Conservation (phyloP, 2,888 invertebrate species). For the Synanthedon formicaeformis region DNA sequence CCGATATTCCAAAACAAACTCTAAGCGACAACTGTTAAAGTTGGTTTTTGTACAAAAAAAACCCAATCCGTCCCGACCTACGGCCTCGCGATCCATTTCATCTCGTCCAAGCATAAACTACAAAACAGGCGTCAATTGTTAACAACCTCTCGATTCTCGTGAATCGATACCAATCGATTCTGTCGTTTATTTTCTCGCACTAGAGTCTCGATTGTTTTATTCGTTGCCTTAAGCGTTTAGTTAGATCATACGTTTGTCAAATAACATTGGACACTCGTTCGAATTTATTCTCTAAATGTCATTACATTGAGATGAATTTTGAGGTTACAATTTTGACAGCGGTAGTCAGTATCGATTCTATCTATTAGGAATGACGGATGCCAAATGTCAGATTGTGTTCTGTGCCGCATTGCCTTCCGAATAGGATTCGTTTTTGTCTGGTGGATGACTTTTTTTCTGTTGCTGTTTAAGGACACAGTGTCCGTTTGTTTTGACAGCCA, state of each 20-base stretch:
- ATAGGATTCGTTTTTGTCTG: constrained; percentile 11
- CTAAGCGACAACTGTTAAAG: not conserved
- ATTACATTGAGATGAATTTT: constrained; percentile 30
- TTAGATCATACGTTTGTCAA: constrained; percentile 32
- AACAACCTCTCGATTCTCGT: constrained; percentile 65
- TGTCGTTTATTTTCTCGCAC: constrained; percentile 57
- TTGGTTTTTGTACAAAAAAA: not conserved
- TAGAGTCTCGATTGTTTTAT: constrained; percentile 56
- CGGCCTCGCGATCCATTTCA: constrained; percentile 64
- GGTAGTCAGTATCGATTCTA: constrained; percentile 34
- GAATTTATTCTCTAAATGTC: constrained; percentile 31
- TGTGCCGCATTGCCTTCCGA: constrained; percentile 13
- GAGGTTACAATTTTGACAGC: constrained; percentile 43
- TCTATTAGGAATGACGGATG: constrained; percentile 27
- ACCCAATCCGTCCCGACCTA: constrained; percentile 21
- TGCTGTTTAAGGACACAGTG: constrained; percentile 33
- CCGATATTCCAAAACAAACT: constrained; percentile 3
- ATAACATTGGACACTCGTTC: constrained; percentile 24
- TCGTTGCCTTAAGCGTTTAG: constrained; percentile 32
- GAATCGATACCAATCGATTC: constrained; percentile 60
- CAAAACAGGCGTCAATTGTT: constrained; percentile 64
- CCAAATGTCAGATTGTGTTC: constrained; percentile 11
- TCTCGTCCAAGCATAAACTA: constrained; percentile 60
- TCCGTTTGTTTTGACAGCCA: constrained; percentile 64
- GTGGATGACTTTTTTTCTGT: constrained; percentile 5